These are phyloP conservation scores for Perizoma affinitatum DNA, from an alignment of 2,888 invertebrate species.

Conservation along the genomic window DNA sequence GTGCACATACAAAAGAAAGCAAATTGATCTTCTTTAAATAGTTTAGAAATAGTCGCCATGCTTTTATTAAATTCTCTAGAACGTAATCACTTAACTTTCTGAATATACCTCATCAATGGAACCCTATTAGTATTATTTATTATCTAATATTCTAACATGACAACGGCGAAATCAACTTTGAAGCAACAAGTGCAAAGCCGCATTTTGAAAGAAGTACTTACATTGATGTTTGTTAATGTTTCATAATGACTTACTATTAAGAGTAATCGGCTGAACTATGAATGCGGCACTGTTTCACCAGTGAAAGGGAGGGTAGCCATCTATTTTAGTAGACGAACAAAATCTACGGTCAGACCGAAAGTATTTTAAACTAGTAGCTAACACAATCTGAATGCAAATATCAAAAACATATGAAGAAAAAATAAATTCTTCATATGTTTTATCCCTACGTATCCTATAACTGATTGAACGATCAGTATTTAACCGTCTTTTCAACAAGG, in stretches of 20 bases:
- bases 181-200: slow-evolving; percentile 29
- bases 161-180: slow-evolving; percentile 23
- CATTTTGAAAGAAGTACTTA: slow-evolving; percentile 34
- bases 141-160: slow-evolving; percentile 27
- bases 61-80: not conserved
- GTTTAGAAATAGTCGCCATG: not conserved
- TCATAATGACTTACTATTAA: slow-evolving; percentile 40
- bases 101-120: slow-evolving; percentile 21
- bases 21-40: not conserved
- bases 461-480: too few species aligned
- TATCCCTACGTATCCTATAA: too few species aligned
- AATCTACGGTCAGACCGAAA: slow-evolving; percentile 47
- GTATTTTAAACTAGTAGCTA: slow-evolving; percentile 3
- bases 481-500: too few species aligned
- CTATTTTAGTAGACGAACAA: slow-evolving; percentile 70
- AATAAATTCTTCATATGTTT: too few species aligned
- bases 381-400: too few species aligned
- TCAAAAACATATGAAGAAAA: too few species aligned
- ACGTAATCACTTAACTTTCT: slow-evolving; percentile 16
- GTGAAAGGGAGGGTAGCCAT: slow-evolving; percentile 82
- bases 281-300: slow-evolving; percentile 65
- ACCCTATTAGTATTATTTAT: slow-evolving; percentile 28
- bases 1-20: not conserved
- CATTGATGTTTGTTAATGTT: slow-evolving; percentile 42
- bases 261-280: slow-evolving; percentile 56